Percentiles rank a stretch among this genome's conserved stretches.
Evolutionary conservation across 2,113 vertebrate species (phyloP).

Genomic region (Engraulis encrasicolus): DNA sequence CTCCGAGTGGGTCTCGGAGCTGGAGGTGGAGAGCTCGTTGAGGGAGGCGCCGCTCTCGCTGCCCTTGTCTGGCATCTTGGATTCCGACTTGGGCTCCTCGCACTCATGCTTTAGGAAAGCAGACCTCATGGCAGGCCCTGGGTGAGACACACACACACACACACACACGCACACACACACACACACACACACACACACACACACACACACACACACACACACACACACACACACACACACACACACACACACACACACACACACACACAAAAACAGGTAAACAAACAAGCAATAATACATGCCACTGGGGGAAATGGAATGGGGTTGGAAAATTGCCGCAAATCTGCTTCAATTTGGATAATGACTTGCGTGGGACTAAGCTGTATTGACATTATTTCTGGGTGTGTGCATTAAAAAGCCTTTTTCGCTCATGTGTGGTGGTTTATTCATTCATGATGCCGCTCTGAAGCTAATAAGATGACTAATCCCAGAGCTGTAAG

Average conservation of each 20-base stretch:
- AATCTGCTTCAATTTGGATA: constrained; percentile 6
- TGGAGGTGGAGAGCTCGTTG: constrained; percentile 87
- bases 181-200: constrained; percentile 42
- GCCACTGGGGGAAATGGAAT: not conserved
- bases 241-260: constrained; percentile 47
- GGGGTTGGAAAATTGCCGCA: not conserved
- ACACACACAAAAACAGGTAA: constrained; percentile 44
- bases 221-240: constrained; percentile 43
- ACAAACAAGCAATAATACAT: not conserved
- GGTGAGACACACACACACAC: constrained; percentile 44
- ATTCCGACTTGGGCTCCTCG: constrained; percentile 77
- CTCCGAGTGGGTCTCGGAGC: constrained; percentile 88
- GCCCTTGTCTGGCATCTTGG: constrained; percentile 84
- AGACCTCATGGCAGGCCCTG: constrained; percentile 80
- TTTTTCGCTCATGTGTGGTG: not conserved
- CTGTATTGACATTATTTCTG: not conserved
- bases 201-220: constrained; percentile 38
- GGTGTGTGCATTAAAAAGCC: not conserved
- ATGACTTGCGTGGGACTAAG: not conserved
- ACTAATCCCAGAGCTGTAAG: not conserved
- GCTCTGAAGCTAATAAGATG: not conserved
- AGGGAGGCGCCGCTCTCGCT: constrained; percentile 88
- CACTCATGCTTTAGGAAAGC: constrained; percentile 81
- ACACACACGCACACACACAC: constrained; percentile 40
- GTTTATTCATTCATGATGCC: not conserved